Conservation (phyloP, 2,797 vertebrate species). For the Hyperoplus immaculatus region DNA sequence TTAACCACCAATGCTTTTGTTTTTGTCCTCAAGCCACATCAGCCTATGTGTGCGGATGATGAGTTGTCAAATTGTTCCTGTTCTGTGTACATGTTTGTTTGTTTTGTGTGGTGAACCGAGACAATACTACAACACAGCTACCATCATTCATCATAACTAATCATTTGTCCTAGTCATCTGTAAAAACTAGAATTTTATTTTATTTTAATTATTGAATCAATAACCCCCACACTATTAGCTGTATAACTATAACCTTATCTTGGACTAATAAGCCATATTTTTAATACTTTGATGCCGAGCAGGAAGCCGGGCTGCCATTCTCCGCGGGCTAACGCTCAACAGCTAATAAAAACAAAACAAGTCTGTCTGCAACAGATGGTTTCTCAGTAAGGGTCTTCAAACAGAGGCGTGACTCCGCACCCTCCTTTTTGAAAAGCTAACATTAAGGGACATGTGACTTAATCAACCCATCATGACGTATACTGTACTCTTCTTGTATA, state of each 20-base stretch:
- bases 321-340: constrained; percentile 19
- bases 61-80: constrained; percentile 43
- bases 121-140: constrained; percentile 18
- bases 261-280: constrained; percentile 18
- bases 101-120: constrained; percentile 36
- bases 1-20: constrained; percentile 74
- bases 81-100: constrained; percentile 49
- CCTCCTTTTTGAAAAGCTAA: constrained; percentile 18
- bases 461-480: constrained; percentile 5
- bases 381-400: constrained; percentile 32
- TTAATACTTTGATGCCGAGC: constrained; percentile 25
- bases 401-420: constrained; percentile 43
- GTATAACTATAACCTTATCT: background rate
- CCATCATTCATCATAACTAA: background rate
- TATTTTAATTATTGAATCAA: background rate
- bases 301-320: constrained; percentile 9
- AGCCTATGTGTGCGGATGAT: constrained; percentile 19
- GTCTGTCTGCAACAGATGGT: constrained; percentile 72
- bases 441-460: constrained; percentile 24
- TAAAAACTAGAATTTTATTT: background rate
- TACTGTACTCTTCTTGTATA: constrained; percentile 25
- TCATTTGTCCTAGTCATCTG: background rate
- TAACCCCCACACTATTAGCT: background rate
- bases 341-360: constrained; percentile 38
- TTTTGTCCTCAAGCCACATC: constrained; percentile 59